Evolutionary conservation across 2,797 vertebrate species (phyloP).

Genomic region (Leucoraja ocellata): DNA sequence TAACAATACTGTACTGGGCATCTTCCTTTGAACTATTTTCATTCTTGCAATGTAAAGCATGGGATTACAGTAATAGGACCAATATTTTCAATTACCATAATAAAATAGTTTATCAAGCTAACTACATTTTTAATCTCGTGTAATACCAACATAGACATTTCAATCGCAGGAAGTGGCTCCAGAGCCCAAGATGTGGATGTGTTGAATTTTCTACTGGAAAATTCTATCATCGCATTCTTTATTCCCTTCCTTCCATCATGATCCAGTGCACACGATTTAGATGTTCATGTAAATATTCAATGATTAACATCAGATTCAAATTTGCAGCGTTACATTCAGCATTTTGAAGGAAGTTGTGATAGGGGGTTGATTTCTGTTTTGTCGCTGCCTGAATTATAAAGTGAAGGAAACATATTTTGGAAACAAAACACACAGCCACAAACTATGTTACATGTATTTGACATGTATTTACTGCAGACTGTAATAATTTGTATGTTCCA

Average conservation of each 20-base stretch:
- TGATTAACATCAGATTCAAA: background rate
- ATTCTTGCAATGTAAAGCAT: background rate
- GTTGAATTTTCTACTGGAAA: background rate
- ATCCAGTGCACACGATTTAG: background rate
- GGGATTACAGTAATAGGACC: too few species aligned
- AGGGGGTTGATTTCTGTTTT: background rate
- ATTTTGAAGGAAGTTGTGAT: background rate
- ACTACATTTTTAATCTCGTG: background rate
- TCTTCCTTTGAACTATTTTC: background rate
- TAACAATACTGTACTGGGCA: background rate
- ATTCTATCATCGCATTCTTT: background rate
- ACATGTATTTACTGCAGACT: background rate
- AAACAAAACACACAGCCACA: background rate
- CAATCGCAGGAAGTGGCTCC: background rate
- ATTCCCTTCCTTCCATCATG: background rate
- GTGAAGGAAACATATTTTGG: background rate
- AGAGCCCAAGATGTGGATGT: background rate
- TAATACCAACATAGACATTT: background rate
- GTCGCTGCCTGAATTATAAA: background rate
- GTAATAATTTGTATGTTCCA: background rate
- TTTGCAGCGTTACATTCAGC: background rate
- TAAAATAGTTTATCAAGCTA: conserved; percentile 19
- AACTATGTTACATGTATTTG: background rate
- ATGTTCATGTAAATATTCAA: background rate
- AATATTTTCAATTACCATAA: background rate